Base-by-base conservation (phyloP, 2,797 vertebrate genomes). In the Danio choprae region DNA sequence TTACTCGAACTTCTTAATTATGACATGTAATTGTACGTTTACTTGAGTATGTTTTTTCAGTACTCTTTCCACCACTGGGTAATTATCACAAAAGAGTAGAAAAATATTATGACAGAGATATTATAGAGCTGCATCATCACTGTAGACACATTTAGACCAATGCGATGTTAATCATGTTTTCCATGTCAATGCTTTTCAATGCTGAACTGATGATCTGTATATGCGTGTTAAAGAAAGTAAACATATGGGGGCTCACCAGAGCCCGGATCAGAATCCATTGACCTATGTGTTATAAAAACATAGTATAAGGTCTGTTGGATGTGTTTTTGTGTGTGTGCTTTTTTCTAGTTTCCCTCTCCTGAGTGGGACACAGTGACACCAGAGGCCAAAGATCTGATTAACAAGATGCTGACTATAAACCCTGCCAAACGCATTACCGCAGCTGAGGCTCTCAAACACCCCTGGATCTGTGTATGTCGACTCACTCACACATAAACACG, bases 311-410 rank as follows among this genome's bases (percentile, higher is more conserved):
- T 60, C 29, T 60, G 29, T 40, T 60, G 22, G 38, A n/a, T 69
- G 4, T 78, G 1, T 74, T n/a, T 13, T 53, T 77, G 22, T 58
- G 70, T 38, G 9, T 48, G 36, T 48, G 48, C 22, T 67, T 46
- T 59, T 69, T 77, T 78, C 86, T 46, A 99, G 97, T 99, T 99
- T 87, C 97, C 97, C 0, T 99, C 97, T 36, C 97, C 97, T 75
- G 97, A 99, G 90, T 98, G 97, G 97, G 97, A 99, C 90, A 99
- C 97, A 0, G 97, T 98, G 89, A 98, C 97, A 62, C 96, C 97
- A 48, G 97, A 98, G 91, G 97, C 97, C 88, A 99, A 99, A 95
- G 97, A 98, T 89, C 95, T 99, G 80, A 99, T 99, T 91, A 99
- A 98, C 87, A 98, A 98, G 91, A 98, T 99, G 97, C 94, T 99